These are phyloP conservation scores for Recurvirostra avosetta DNA, from an alignment of 2,113 vertebrate genomes.

Conservation along the genomic window DNA sequence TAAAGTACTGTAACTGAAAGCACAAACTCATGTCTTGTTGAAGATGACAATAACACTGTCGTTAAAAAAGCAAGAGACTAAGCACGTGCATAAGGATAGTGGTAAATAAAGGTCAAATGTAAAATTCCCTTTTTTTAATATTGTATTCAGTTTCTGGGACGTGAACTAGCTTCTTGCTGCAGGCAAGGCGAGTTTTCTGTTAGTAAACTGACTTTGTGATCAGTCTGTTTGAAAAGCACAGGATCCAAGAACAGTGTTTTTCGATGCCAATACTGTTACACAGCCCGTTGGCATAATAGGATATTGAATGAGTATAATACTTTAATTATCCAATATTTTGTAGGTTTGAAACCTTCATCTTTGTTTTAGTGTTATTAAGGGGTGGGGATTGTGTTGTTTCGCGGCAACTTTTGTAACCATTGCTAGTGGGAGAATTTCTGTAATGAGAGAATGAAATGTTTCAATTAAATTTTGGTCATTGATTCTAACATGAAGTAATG, in stretches of 20 bases:
- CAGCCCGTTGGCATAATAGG: not conserved
- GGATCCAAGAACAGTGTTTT: not conserved
- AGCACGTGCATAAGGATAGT: not conserved
- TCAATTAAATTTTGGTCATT: constrained; percentile 48
- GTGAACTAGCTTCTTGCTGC: not conserved
- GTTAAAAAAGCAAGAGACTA: not conserved
- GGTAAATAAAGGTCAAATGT: not conserved
- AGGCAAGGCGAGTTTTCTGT: not conserved
- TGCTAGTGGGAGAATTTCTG: not conserved
- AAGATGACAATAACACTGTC: not conserved
- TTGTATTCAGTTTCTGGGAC: not conserved
- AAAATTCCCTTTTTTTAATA: not conserved
- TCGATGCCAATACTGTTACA: fast-evolving
- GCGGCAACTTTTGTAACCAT: not conserved
- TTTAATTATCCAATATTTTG: not conserved
- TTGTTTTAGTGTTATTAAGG: not conserved
- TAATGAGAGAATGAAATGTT: constrained; percentile 48
- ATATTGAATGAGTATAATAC: not conserved
- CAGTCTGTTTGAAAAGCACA: not conserved
- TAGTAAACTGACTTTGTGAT: not conserved
- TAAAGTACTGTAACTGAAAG: not conserved
- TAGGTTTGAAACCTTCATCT: not conserved
- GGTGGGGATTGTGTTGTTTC: not conserved
- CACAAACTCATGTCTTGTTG: not conserved
- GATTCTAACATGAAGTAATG: constrained; percentile 31